These are phyloP conservation scores for Mastigias papua DNA, from an alignment of 30 jellyfish, hydroid and myxozoan species.

Conservation along the genomic window DNA sequence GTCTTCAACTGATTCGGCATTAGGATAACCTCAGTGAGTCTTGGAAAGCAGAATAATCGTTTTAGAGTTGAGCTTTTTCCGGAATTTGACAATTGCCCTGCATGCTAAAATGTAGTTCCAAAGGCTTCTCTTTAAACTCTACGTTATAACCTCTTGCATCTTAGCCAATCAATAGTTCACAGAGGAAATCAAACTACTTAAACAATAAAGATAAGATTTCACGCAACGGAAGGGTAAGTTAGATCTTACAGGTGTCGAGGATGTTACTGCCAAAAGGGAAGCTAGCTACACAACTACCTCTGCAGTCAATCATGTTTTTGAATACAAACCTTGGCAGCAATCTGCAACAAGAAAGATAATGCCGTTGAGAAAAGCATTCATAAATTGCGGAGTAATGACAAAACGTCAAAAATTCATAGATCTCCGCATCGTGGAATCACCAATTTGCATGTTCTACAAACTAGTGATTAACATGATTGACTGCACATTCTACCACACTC, in stretches of 20 bases:
- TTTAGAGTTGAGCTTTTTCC: too few relatives aligned
- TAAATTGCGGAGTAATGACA: slow-evolving; percentile 6
- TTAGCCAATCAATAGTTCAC: background rate
- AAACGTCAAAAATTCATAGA: background rate
- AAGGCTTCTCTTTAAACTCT: background rate
- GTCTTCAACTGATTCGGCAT: too few relatives aligned
- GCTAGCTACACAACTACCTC: slow-evolving; percentile 16
- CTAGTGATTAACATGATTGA: slow-evolving; percentile 26
- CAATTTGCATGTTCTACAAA: background rate
- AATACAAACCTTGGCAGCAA: slow-evolving; percentile 63
- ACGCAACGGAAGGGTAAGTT: slow-evolving; percentile 2
- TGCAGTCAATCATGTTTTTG: slow-evolving; percentile 48
- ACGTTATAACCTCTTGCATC: background rate
- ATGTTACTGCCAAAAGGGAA: slow-evolving; percentile 7
- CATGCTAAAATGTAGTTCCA: background rate
- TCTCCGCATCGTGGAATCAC: background rate
- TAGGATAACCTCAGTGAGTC: too few relatives aligned
- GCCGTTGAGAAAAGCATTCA: slow-evolving; percentile 35
- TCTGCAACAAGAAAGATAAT: slow-evolving; percentile 34
- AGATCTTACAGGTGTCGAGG: slow-evolving; percentile 8
- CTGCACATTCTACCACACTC: slow-evolving; percentile 19
- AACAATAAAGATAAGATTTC: background rate
- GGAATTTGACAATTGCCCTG: too few relatives aligned
- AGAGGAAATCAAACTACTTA: background rate
- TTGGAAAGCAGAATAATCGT: too few relatives aligned